phyloP scores from a whole-genome alignment of 2,797 vertebrate species.

The Danionella dracula region DNA sequence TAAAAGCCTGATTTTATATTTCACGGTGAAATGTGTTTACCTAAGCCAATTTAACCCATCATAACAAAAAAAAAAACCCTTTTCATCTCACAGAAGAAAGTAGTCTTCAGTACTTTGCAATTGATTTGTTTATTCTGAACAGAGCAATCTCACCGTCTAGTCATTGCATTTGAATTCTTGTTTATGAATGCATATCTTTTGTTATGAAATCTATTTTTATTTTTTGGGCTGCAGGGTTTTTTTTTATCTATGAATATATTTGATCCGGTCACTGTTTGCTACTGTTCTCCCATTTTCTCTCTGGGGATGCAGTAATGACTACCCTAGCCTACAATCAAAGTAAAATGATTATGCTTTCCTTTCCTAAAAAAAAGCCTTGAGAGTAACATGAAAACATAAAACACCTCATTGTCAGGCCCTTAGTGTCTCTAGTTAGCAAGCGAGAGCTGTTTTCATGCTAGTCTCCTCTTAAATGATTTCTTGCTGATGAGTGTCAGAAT shows the following conservation, averaged over 20 bases:
- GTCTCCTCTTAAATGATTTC: conserved; percentile 30
- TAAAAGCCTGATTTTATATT: not conserved
- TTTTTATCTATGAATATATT: conserved; percentile 10
- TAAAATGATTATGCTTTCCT: conserved; percentile 28
- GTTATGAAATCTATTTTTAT: not conserved
- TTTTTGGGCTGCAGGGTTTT: not conserved
- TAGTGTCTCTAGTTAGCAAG: conserved; percentile 25
- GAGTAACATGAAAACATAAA: conserved; percentile 28
- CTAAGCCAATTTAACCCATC: not conserved
- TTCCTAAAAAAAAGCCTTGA: conserved; percentile 31
- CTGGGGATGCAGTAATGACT: conserved; percentile 23
- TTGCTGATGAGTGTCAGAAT: conserved; percentile 36
- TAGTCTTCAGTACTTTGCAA: not conserved
- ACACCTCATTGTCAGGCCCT: conserved; percentile 18
- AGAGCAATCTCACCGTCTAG: not conserved
- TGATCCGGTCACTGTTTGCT: conserved; percentile 14
- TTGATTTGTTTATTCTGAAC: not conserved
- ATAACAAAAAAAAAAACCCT: not conserved
- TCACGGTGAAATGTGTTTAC: not conserved
- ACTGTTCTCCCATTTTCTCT: conserved; percentile 5
- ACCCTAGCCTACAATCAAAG: conserved; percentile 37
- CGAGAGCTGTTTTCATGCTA: conserved; percentile 9
- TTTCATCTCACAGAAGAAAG: not conserved
- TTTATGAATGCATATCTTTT: not conserved
- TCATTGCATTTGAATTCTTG: not conserved